Base-by-base conservation (phyloP, 2,888 invertebrate genomes). In the Crepidodera aurea region DNA sequence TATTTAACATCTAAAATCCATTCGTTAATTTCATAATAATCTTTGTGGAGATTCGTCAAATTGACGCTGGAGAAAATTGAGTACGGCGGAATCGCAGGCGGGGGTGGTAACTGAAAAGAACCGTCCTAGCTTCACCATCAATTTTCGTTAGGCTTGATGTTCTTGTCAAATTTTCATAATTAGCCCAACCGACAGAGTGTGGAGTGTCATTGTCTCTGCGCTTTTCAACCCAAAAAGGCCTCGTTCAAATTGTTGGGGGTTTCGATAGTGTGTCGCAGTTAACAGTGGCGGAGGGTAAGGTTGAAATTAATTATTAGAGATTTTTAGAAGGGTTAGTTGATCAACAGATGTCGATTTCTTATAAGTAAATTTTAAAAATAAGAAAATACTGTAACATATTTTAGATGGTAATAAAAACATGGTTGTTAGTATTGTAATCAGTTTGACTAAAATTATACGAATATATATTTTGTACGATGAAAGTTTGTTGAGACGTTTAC, bases 91-190 rank as follows among this genome's bases (percentile, higher is more conserved):
- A 13, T 13, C 40, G 40, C 2, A 6, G 15, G 18, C 2, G 13
- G 40, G 15, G 12, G n/a, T 19, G 18, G 15, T 13, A n/a, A 12
- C 67, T 74, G 76, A 77, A 77, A 76, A 77, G 75, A 75, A 75
- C 66, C 40, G 32, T 34, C 42, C 15, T 46, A 37, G 39, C 60
- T 55, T 69, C 73, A 66, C 73, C 72, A 76, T 75, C 74, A 79
- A 78, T 79, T 79, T 78, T 79, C 78, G 77, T 79, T 79, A 79
- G 75, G 73, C 75, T 73, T 75, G 75, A 77, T 75, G 78, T 79
- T 78, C 78, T 78, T 78, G 79, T 79, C 78, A 78, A 79, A 79
- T 78, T 78, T 77, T 79, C 78, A 79, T 79, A 79, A 79, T 79
- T 79, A 79, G 79, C 75, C 75, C 76, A 73, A 51, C 32, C 51